Conservation (phyloP, 2,113 vertebrate species). For the Serilophus lunatus region DNA sequence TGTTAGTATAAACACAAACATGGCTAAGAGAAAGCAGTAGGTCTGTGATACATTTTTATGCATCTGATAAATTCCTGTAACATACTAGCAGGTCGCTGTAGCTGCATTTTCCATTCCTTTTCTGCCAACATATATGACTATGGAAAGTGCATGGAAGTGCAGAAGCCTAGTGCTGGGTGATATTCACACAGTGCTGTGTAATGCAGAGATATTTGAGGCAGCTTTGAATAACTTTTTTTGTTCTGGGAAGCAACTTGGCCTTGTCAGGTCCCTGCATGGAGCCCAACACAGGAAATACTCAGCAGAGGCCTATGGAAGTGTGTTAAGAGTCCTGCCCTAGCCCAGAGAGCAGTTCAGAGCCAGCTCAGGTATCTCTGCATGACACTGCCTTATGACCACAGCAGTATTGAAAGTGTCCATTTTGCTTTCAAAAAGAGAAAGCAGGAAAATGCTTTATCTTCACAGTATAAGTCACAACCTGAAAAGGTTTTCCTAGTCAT, state of each 20-base stretch:
- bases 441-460: background rate
- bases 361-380: background rate
- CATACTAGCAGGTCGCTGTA: background rate
- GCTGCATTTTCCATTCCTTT: background rate
- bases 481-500: background rate
- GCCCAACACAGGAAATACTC: background rate
- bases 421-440: background rate
- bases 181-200: background rate
- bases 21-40: background rate
- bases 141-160: background rate
- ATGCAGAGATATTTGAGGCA: background rate
- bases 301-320: accelerated
- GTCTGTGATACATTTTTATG: background rate
- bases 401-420: background rate
- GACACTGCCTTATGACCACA: background rate
- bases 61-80: background rate
- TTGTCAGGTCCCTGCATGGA: accelerated
- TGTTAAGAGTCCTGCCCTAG: background rate
- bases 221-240: background rate
- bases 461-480: background rate
- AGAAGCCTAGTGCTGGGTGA: background rate
- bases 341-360: background rate
- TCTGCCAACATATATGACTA: background rate
- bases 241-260: background rate
- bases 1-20: background rate